A percentile compares a stretch with the other conserved stretches of the same genome.
Evolutionary conservation across 2,113 vertebrate genomes (phyloP).

Genomic region (Isichthys henryi): DNA sequence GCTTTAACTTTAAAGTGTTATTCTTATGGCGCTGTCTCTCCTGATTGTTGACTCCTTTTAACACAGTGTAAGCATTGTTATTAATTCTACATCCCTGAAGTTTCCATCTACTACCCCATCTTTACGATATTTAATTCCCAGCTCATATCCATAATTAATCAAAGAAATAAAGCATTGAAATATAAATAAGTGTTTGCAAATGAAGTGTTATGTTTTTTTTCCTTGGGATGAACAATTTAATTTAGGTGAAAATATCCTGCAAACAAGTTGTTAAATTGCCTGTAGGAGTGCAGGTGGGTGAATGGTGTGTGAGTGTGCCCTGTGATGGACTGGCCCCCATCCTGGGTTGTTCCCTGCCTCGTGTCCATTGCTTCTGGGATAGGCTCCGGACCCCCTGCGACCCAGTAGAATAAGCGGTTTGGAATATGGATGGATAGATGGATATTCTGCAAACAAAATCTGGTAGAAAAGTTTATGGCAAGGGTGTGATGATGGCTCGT

Average conservation of each 20-base stretch:
- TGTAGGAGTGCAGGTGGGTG: no score
- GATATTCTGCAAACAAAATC: constrained; percentile 1
- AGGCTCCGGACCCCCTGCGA: no score
- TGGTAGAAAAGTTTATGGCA: background rate
- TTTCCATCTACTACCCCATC: background rate
- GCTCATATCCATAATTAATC: background rate
- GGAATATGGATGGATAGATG: no score
- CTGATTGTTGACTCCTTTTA: background rate
- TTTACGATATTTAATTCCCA: background rate
- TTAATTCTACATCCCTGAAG: background rate
- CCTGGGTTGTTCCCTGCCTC: no score
- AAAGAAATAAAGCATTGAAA: background rate
- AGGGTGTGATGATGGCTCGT: background rate
- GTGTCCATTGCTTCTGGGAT: no score
- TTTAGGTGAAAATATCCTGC: background rate
- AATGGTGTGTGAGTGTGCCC: no score
- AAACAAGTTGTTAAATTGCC: background rate
- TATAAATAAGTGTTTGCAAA: constrained; percentile 5
- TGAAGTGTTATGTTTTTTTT: background rate
- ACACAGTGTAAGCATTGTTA: background rate
- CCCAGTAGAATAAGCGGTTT: no score
- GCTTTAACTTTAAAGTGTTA: background rate
- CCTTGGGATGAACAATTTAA: background rate
- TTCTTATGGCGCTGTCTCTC: background rate
- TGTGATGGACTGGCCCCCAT: no score